phyloP scores from a whole-genome alignment of 2,113 vertebrate genomes.

The Macrotus californicus region DNA sequence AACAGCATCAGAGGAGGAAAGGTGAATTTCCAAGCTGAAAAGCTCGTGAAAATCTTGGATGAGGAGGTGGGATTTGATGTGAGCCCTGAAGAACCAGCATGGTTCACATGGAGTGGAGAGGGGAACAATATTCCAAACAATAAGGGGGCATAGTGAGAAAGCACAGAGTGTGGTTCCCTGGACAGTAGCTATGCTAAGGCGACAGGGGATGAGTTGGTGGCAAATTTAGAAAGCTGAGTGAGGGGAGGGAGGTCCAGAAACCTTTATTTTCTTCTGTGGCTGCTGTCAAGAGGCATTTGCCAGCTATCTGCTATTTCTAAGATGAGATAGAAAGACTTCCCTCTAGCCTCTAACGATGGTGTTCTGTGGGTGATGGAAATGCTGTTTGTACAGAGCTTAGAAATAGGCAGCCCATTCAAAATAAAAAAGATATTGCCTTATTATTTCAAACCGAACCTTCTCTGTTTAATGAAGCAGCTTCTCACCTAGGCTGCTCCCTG shows the following conservation, averaged over 20 bases:
- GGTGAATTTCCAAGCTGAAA: neutral
- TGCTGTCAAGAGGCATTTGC: neutral
- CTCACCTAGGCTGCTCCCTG: constrained; percentile 35
- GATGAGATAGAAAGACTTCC: neutral
- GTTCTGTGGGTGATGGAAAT: neutral
- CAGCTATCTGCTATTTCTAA: neutral
- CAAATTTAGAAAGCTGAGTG: neutral
- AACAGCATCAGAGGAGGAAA: neutral
- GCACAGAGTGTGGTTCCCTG: neutral
- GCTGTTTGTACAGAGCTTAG: neutral
- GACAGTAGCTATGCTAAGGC: fast-evolving
- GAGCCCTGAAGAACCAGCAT: neutral
- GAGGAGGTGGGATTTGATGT: neutral
- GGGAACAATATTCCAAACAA: neutral
- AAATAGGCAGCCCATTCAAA: neutral
- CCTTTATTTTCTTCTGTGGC: neutral
- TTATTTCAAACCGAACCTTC: constrained; percentile 21
- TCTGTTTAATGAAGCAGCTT: constrained; percentile 49
- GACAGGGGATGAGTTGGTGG: fast-evolving
- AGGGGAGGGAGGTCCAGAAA: neutral
- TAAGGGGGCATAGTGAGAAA: neutral
- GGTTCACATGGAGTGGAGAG: neutral
- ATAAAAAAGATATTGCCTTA: neutral
- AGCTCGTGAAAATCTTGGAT: neutral
- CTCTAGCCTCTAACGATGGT: neutral